Evolutionary conservation across 2,888 invertebrate species (phyloP), one percentile per base, ranked within the genome.

Genomic region (Drosophila sordidula): DNA sequence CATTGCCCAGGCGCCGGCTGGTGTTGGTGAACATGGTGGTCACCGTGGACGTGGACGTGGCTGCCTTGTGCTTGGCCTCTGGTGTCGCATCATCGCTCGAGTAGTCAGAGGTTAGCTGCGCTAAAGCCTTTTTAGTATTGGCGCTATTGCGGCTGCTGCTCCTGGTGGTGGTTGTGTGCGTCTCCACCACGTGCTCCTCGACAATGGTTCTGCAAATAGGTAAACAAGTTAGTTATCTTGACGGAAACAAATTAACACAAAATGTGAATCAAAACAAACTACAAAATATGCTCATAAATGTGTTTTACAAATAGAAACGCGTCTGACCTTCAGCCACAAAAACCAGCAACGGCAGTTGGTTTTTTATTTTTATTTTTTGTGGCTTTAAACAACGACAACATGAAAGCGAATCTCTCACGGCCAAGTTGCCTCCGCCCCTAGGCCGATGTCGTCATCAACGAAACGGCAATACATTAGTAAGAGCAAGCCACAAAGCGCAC

Each of bases 61-160:
- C 41, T n/a, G 42, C 18, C 39, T 45, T 70, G 57, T 70, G 77
- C 3, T 61, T 81, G 2, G 66, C 59, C 52, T 89, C 89, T 22
- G 92, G 90, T 44, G 90, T 90, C 25, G 74, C 71, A 67, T 94
- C 94, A 73, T 94, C 94, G 3, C 94, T 94, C 3, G 89, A 94
- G 85, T 94, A 95, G 89, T 95, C 94, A 14, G 94, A 94, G 58
- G 93, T 92, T 18, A 82, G 8, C 12, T 69, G 70, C 39, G 55
- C 39, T 6, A 72, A 66, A n/a, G 68, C 59, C 62, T 80, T 87
- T 16, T 81, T 56, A 51, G 61, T 67, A 18, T 29, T 56, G 57
- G 18, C n/a, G 75, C 55, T 46, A 63, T 59, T 51, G 11, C 9
- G 56, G 32, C 16, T 42, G 54, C 38, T 22, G 73, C 59, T 32